Evolutionary conservation across 2,797 vertebrate species (phyloP), one percentile per base, ranked within the genome.

Genomic region (Xenentodon cancila): DNA sequence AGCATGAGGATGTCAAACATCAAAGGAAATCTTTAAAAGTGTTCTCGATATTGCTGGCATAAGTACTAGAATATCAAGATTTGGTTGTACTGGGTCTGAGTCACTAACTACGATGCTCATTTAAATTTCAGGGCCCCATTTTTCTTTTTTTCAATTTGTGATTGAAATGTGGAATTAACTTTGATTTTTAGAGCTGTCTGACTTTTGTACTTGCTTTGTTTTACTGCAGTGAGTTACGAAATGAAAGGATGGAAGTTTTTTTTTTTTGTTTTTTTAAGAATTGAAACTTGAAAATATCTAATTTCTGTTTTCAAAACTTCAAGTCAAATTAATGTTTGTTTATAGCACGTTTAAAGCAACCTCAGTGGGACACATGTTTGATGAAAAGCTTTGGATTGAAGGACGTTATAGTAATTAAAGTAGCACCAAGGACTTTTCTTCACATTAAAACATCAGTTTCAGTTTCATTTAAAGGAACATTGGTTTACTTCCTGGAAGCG

Each of bases 1-100:
- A 84, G 53, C 54, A 58, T 3, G 32, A 79, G 53, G 63, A 70
- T 76, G 68, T 63, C 66, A 37, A 76, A 68, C 51, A 59, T 61
- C 54, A 83, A 77, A 73, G 32, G 49, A 60, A 9, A n/a, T 55
- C 43, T 59, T 7, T 44, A 25, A 30, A 55, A n/a, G 27, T 64
- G 19, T 20, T 40, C 37, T 40, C 4, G 13, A 40, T 9, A 60
- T 48, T 50, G 22, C 59, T 53, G 57, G 53, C 9, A 27, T 5
- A 40, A 40, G 37, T 40, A 40, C 16, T 40, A 40, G 37, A 40
- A 15, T 40, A 49, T 55, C 51, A 30, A 20, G 50, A n/a, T 59
- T 21, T 27, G 7, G 18, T 22, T 57, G 32, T 40, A 17, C 17
- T 21, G 6, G 59, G 18, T 49, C 3, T 18, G 16, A 50, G 18